phyloP scores from a whole-genome alignment of 2,797 vertebrate genomes.

The Enteromius viviparus region DNA sequence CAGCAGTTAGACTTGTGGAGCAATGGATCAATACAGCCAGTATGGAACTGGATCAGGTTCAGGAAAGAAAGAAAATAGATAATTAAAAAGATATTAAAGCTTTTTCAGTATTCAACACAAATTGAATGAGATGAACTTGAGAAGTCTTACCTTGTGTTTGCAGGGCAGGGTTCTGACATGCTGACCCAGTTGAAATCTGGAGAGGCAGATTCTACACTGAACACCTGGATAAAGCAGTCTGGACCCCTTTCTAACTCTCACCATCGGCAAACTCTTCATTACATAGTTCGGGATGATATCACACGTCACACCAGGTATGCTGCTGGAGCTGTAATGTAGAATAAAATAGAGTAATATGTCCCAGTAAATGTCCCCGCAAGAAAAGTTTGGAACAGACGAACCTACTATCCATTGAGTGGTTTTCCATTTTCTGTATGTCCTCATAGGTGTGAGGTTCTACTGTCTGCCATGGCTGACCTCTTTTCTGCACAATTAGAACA shows the following conservation, averaged over 20 bases:
- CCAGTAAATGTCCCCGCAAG: not conserved
- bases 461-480: slow-evolving; percentile 73
- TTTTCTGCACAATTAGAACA: slow-evolving; percentile 68
- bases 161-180: slow-evolving; percentile 73
- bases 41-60: slow-evolving; percentile 74
- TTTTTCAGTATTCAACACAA: not conserved
- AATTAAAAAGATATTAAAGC: not conserved
- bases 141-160: slow-evolving; percentile 77
- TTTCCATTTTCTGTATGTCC: slow-evolving; percentile 15
- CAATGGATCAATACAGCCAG: slow-evolving; percentile 75
- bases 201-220: slow-evolving; percentile 80
- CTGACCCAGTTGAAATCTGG: slow-evolving; percentile 72
- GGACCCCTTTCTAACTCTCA: slow-evolving; percentile 68
- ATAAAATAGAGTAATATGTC: not conserved
- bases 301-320: not conserved
- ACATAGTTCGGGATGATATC: slow-evolving; percentile 61
- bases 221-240: slow-evolving; percentile 73
- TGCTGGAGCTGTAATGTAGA: not conserved
- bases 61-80: not conserved
- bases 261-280: slow-evolving; percentile 65
- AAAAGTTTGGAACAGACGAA: slow-evolving; percentile 26
- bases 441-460: slow-evolving; percentile 35
- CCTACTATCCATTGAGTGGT: slow-evolving; percentile 34
- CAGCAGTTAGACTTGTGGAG: slow-evolving; percentile 71
- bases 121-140: not conserved